Percentiles rank a stretch among this genome's conserved stretches.
Evolutionary conservation across 2,113 vertebrate genomes (phyloP).

Genomic region (Mustela nigripes): DNA sequence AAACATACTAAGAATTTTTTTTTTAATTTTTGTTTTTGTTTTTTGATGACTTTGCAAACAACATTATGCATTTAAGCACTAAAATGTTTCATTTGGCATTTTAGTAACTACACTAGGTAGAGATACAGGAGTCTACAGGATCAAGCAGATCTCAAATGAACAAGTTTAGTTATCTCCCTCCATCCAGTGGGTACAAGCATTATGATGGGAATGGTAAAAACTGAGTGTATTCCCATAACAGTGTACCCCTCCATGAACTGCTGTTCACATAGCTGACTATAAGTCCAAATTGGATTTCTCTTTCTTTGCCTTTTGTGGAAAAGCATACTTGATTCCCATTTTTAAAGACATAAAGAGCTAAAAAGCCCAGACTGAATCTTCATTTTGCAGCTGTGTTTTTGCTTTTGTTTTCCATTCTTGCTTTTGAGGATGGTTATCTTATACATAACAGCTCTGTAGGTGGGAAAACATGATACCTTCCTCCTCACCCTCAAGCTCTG

Average conservation of each 20-base stretch:
- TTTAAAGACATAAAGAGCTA: constrained; percentile 65
- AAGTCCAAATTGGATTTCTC: constrained; percentile 90
- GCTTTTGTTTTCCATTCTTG: constrained; percentile 23
- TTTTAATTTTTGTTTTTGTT: constrained; percentile 71
- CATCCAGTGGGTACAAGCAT: constrained; percentile 92
- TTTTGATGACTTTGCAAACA: constrained; percentile 93
- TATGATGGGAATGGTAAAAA: constrained; percentile 93
- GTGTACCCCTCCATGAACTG: constrained; percentile 90
- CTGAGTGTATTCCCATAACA: constrained; percentile 93
- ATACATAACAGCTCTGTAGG: not conserved
- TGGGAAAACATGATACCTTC: constrained; percentile 56
- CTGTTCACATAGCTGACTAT: constrained; percentile 91
- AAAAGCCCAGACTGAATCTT: not conserved
- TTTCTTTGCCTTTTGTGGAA: constrained; percentile 84
- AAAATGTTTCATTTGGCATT: constrained; percentile 92
- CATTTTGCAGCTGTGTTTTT: not conserved
- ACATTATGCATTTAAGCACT: constrained; percentile 90
- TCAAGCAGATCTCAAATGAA: constrained; percentile 94
- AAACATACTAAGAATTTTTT: constrained; percentile 87
- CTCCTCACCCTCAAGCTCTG: not conserved
- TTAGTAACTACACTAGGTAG: constrained; percentile 92
- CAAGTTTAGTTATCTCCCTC: constrained; percentile 96
- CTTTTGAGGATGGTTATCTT: constrained; percentile 35
- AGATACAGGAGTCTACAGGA: constrained; percentile 92
- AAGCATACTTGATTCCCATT: constrained; percentile 70